These are phyloP conservation scores for Tupiocoris notatus DNA, from an alignment of 2,888 invertebrate species.

Conservation along the genomic window DNA sequence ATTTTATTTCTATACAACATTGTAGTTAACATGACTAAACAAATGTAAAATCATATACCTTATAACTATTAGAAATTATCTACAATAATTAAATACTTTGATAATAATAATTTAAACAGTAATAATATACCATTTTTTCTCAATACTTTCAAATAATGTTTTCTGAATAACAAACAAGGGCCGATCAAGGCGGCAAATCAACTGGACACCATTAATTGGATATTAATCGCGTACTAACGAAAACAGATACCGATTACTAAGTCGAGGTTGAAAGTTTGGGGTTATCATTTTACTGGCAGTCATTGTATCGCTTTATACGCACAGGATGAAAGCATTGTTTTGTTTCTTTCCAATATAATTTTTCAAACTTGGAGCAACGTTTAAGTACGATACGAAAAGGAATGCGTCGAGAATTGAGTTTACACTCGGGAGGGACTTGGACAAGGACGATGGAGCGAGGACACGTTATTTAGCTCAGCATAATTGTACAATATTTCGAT, in stretches of 20 bases:
- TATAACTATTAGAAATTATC: slow-evolving; percentile 40
- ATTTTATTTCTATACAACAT: slow-evolving; percentile 46
- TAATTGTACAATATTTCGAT: too few species aligned
- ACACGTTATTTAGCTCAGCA: neutral
- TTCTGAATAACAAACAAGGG: slow-evolving; percentile 27
- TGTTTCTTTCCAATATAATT: too few species aligned
- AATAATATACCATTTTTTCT: slow-evolving; percentile 34
- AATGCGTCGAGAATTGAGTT: neutral
- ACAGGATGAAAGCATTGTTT: too few species aligned
- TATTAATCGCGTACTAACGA: too few species aligned
- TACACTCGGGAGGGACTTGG: neutral
- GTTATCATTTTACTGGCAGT: neutral
- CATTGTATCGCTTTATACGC: too few species aligned
- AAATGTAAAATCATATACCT: slow-evolving; percentile 32
- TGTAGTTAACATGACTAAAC: slow-evolving; percentile 47
- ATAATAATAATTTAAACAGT: slow-evolving; percentile 41
- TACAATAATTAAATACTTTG: slow-evolving; percentile 42
- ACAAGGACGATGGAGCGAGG: neutral
- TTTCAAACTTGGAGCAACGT: too few species aligned
- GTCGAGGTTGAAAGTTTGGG: neutral
- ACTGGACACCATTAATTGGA: too few species aligned
- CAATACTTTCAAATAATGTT: slow-evolving; percentile 22
- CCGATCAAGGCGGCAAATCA: too few species aligned
- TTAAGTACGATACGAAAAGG: neutral
- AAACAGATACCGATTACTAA: neutral